Conservation (phyloP, 2,888 invertebrate species). For the Brachyptera risi region DNA sequence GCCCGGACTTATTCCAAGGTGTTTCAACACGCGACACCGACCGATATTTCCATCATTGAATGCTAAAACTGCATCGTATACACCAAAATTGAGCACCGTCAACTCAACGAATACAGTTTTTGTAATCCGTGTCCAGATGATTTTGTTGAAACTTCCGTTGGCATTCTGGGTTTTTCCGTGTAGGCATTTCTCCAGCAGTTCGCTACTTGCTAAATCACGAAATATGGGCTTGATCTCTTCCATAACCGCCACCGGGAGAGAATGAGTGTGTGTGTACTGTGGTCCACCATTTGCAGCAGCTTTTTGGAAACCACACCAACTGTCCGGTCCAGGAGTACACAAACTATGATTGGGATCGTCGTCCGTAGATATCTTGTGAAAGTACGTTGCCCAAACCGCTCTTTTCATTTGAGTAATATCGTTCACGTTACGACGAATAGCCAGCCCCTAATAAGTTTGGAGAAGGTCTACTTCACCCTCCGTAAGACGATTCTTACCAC, state of each 20-base stretch:
- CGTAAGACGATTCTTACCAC: background rate
- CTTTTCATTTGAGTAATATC: constrained; percentile 4
- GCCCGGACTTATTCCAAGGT: background rate
- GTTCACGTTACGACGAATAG: background rate
- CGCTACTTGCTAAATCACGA: constrained; percentile 32
- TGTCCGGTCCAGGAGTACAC: constrained; percentile 10
- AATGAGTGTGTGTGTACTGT: constrained; percentile 20
- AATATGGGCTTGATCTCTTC: background rate
- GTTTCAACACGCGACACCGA: background rate
- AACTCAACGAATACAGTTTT: constrained; percentile 11
- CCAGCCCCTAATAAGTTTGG: constrained; percentile 1
- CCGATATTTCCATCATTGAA: constrained; percentile 10
- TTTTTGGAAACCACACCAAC: constrained; percentile 22
- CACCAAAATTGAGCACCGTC: background rate
- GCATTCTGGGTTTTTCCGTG: background rate
- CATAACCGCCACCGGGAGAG: constrained; percentile 18
- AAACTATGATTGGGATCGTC: constrained; percentile 17
- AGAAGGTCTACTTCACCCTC: background rate
- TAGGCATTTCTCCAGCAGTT: too few relatives aligned
- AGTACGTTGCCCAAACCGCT: constrained; percentile 24
- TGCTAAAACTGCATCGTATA: constrained; percentile 1
- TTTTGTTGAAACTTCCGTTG: too few relatives aligned
- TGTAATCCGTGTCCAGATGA: constrained; percentile 1
- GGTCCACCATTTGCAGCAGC: constrained; percentile 7
- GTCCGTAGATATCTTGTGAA: constrained; percentile 22